Evolutionary conservation across 1,140 invertebrate species (phyloP).

Genomic region (Euura lappo): DNA sequence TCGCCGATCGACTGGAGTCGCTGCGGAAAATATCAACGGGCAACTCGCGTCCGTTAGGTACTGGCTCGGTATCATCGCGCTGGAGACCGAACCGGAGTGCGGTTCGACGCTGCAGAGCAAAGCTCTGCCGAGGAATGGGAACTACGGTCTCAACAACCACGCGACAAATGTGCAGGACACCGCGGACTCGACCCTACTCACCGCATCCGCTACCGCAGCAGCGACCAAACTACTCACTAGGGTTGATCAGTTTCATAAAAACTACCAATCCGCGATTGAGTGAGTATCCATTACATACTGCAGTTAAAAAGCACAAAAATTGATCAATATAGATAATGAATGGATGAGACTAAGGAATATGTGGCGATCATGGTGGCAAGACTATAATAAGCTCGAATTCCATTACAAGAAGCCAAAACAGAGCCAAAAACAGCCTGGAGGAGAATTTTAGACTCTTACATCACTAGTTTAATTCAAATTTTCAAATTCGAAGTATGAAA

Average conservation of each 20-base stretch:
- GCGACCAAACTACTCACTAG: constrained; percentile 50
- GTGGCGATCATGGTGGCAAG: too few species aligned
- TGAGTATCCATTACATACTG: constrained; percentile 28
- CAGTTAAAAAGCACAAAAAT: too few species aligned
- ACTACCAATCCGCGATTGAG: constrained; percentile 38
- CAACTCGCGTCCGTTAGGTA: constrained; percentile 21
- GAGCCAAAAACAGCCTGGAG: too few species aligned
- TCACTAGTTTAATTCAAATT: too few species aligned
- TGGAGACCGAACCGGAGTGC: constrained; percentile 44
- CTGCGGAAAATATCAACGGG: not conserved
- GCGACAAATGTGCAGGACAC: constrained; percentile 4
- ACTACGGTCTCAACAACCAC: not conserved
- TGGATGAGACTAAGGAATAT: too few species aligned
- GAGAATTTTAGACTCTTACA: too few species aligned
- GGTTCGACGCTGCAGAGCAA: constrained; percentile 47
- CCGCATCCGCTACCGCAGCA: constrained; percentile 48
- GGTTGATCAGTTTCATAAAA: constrained; percentile 47
- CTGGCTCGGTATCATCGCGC: constrained; percentile 45
- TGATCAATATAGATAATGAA: too few species aligned
- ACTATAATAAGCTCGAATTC: too few species aligned
- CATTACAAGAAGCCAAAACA: too few species aligned
- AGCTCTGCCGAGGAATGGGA: constrained; percentile 33
- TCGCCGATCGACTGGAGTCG: not conserved
- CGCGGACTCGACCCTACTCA: constrained; percentile 40
- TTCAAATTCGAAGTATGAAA: too few species aligned